phyloP scores from a whole-genome alignment of 2,797 vertebrate species.

The Clarias platycephalus region DNA sequence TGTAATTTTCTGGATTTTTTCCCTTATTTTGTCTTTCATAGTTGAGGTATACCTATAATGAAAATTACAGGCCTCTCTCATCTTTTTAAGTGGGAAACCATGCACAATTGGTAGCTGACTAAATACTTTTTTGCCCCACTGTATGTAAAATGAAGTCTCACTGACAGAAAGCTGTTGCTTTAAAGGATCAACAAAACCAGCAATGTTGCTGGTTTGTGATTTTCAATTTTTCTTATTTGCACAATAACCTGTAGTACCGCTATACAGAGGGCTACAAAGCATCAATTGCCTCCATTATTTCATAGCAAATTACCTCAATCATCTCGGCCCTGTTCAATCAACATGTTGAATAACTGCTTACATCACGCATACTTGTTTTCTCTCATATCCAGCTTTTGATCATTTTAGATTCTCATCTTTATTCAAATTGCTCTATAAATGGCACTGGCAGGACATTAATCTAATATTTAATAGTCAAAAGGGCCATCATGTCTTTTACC shows the following conservation, averaged over 20 bases:
- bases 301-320: not conserved
- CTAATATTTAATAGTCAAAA: not conserved
- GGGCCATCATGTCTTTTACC: slow-evolving; percentile 38
- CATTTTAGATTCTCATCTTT: not conserved
- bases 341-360: not conserved
- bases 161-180: too few species aligned
- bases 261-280: not conserved
- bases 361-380: not conserved
- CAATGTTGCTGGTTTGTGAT: not conserved
- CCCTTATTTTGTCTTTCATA: too few species aligned
- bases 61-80: too few species aligned
- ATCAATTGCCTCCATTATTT: not conserved
- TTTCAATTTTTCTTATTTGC: not conserved
- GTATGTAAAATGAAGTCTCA: too few species aligned
- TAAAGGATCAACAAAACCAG: too few species aligned
- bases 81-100: too few species aligned
- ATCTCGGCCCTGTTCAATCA: not conserved
- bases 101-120: too few species aligned
- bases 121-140: too few species aligned
- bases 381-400: not conserved
- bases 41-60: too few species aligned
- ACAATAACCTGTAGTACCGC: not conserved
- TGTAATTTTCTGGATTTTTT: too few species aligned
- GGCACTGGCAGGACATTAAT: not conserved
- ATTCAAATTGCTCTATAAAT: not conserved